These are phyloP conservation scores for Hyaena hyaena DNA, from an alignment of 2,113 vertebrate species.

Conservation along the genomic window DNA sequence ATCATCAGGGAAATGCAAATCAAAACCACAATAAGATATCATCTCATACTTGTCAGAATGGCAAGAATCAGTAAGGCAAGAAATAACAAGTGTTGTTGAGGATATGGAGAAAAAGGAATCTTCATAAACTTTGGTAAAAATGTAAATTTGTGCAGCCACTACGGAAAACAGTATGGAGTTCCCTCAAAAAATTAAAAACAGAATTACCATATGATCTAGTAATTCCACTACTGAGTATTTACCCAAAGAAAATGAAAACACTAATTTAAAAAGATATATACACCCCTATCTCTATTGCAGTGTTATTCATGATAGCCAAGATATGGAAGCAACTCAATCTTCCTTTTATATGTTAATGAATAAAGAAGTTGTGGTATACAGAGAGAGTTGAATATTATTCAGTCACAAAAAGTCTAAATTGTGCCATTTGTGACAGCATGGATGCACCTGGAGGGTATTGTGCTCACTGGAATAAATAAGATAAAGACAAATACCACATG, in stretches of 20 bases:
- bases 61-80: not conserved
- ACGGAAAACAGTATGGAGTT: not conserved
- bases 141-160: not conserved
- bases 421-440: not conserved
- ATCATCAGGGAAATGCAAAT: not conserved
- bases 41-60: not conserved
- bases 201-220: not conserved
- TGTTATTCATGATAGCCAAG: not conserved
- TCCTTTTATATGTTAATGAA: not conserved
- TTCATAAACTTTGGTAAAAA: not conserved
- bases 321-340: not conserved
- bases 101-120: not conserved
- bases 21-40: not conserved
- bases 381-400: not conserved
- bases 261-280: not conserved
- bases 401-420: not conserved
- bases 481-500: not conserved
- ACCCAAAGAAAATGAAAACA: not conserved
- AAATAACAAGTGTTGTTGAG: not conserved
- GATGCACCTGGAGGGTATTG: not conserved
- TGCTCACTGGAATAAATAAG: not conserved
- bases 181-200: not conserved
- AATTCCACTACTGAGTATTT: not conserved
- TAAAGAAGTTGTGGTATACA: not conserved
- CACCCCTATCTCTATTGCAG: not conserved